Evolutionary conservation across 2,888 invertebrate genomes (phyloP), one percentile per base, ranked within the genome.

Genomic region (Alloscopus bannaensis): DNA sequence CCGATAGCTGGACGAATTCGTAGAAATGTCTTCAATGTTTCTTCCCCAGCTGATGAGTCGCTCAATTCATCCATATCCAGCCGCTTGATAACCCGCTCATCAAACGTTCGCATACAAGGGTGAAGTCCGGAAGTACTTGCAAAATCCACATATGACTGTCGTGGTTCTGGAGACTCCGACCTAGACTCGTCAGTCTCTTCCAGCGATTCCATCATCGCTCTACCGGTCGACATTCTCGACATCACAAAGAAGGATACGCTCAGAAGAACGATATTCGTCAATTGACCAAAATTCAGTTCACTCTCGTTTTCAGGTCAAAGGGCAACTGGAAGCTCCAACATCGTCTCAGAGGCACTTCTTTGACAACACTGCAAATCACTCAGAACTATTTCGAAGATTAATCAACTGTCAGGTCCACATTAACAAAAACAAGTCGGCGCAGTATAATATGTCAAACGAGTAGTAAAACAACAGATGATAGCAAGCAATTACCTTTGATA

Each of bases 1-100:
- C n/a, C 24, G 4, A 62, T 13, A 8, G 36, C 11, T 1, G 79
- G 79, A 0, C 79, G 36, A 60, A 79, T 79, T 20, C 79, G 18
- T 1, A 79, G 26, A 22, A 79, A 79, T 13, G 79, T 79, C 26
- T 79, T 79, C 8, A 79, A 36, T 13, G 60, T 79, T 20, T 79
- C 79, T n/a, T 79, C 79, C 11, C 70, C 72, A 4, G 64, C 42
- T 13, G 57, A n/a, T n/a, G 26, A 4, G 24, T 29, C 60, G 24
- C 57, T 40, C 16, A 65, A 24, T 8, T 79, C 78, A n/a, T n/a
- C n/a, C 2, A 45, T 31, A 52, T 72, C 72, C 28, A 79, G 26
- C 20, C 50, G 22, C 22, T 68, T 79, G 18, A 79, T 79, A 0
- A 79, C 72, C 1, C 45, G 66, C 13, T 65, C 72, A 60, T 78